Evolutionary conservation across 2,888 invertebrate species (phyloP).

Genomic region (Brenthis ino): DNA sequence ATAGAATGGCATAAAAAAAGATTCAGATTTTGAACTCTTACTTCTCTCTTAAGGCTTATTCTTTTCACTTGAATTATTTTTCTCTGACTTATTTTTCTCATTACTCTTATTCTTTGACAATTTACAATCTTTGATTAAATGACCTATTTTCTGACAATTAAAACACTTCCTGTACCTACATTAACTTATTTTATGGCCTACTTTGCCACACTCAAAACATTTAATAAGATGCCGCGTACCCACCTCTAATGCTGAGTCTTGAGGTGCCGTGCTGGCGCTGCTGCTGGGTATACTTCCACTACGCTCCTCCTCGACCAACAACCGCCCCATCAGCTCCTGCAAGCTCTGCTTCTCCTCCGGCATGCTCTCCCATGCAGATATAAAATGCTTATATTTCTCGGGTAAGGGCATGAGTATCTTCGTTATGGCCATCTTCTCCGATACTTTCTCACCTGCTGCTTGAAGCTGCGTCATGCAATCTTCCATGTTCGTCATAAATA

Average conservation of each 20-base stretch:
- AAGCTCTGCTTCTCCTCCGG: constrained; percentile 38
- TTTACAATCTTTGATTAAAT: constrained; percentile 8
- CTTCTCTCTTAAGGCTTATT: not conserved
- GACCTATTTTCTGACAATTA: constrained; percentile 6
- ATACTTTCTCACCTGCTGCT: not conserved
- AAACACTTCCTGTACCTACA: constrained; percentile 13
- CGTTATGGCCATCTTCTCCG: constrained; percentile 44
- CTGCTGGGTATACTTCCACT: constrained; percentile 1
- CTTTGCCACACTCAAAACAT: constrained; percentile 25
- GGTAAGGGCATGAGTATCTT: constrained; percentile 48
- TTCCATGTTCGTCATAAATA: constrained; percentile 44
- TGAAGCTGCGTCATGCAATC: constrained; percentile 43
- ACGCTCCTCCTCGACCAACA: constrained; percentile 41
- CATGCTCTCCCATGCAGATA: constrained; percentile 47
- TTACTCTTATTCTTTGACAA: not conserved
- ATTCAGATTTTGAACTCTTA: constrained; percentile 3
- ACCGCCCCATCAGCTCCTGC: constrained; percentile 40
- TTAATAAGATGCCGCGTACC: constrained; percentile 10
- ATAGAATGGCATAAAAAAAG: not conserved
- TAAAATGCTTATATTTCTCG: constrained; percentile 49
- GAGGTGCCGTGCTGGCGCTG: not conserved
- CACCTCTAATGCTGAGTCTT: constrained; percentile 7
- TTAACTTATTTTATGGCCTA: constrained; percentile 23
- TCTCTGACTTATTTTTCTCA: constrained; percentile 3
- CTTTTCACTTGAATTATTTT: constrained; percentile 13